phyloP scores from a whole-genome alignment of 1,140 invertebrate genomes.

The Drusus annulatus region DNA sequence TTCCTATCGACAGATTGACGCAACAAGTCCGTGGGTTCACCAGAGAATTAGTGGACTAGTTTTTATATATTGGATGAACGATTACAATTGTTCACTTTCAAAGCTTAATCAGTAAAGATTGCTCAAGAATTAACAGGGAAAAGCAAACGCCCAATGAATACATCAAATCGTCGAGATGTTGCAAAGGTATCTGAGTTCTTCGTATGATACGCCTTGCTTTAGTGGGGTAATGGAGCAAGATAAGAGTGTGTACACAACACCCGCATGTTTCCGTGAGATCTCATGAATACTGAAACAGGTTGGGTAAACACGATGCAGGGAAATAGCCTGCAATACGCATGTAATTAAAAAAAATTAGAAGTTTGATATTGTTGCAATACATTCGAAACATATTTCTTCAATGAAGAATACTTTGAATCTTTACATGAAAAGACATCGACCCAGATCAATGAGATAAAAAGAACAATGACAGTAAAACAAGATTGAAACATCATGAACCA shows the following conservation, averaged over 20 bases:
- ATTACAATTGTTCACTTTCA: not conserved
- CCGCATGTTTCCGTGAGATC: constrained; percentile 15
- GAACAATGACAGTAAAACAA: too few species aligned
- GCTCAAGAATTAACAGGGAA: not conserved
- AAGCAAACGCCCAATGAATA: not conserved
- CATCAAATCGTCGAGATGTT: not conserved
- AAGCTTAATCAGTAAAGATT: not conserved
- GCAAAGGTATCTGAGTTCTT: too few species aligned
- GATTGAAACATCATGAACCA: too few species aligned
- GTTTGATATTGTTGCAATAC: too few species aligned
- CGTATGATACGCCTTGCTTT: not conserved
- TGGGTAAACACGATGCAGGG: too few species aligned
- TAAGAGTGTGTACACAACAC: not conserved
- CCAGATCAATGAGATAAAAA: too few species aligned
- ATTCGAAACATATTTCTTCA: too few species aligned
- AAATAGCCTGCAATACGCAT: too few species aligned
- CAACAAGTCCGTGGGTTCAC: constrained; percentile 17
- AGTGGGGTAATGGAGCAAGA: constrained; percentile 1
- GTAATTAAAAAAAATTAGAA: too few species aligned
- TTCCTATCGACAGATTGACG: constrained; percentile 25
- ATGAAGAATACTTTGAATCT: too few species aligned
- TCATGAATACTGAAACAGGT: not conserved
- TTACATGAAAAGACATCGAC: too few species aligned
- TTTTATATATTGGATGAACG: constrained; percentile 10
- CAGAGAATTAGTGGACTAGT: constrained; percentile 12